Conservation (phyloP, 2,797 vertebrate species). For the Smutsia gigantea region DNA sequence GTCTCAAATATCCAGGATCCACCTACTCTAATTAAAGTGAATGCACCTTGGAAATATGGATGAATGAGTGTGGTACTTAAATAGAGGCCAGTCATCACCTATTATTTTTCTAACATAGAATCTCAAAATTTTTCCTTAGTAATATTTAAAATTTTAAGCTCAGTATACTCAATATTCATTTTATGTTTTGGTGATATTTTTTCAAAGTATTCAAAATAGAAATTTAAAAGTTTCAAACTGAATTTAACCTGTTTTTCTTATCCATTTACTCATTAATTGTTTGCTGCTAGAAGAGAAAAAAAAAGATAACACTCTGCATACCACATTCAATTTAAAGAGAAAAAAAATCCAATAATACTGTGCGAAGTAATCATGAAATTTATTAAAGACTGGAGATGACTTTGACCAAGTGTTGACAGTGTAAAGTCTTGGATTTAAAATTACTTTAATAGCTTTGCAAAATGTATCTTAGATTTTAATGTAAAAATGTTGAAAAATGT, state of each 20-base stretch:
- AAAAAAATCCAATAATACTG: constrained; percentile 54
- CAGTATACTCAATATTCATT: not conserved
- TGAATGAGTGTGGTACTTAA: not conserved
- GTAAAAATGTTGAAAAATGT: constrained; percentile 43
- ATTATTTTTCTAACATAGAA: not conserved
- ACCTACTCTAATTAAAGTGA: not conserved
- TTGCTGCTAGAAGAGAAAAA: not conserved
- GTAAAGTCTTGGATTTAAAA: constrained; percentile 69
- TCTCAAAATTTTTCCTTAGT: not conserved
- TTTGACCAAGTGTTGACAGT: constrained; percentile 73
- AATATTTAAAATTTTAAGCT: not conserved
- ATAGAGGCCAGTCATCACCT: not conserved
- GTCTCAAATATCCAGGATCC: not conserved
- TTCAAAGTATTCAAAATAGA: not conserved
- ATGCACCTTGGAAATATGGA: not conserved
- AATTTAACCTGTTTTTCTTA: not conserved
- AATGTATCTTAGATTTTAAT: constrained; percentile 67
- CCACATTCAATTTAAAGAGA: constrained; percentile 38
- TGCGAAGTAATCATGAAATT: constrained; percentile 69
- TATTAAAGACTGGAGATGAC: constrained; percentile 61
- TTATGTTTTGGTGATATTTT: not conserved
- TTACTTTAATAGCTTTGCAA: constrained; percentile 64
- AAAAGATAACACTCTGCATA: not conserved
- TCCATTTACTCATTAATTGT: not conserved
- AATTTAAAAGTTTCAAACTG: not conserved